Evolutionary conservation across 2,113 vertebrate genomes (phyloP).

Genomic region (Perognathus longimembris): DNA sequence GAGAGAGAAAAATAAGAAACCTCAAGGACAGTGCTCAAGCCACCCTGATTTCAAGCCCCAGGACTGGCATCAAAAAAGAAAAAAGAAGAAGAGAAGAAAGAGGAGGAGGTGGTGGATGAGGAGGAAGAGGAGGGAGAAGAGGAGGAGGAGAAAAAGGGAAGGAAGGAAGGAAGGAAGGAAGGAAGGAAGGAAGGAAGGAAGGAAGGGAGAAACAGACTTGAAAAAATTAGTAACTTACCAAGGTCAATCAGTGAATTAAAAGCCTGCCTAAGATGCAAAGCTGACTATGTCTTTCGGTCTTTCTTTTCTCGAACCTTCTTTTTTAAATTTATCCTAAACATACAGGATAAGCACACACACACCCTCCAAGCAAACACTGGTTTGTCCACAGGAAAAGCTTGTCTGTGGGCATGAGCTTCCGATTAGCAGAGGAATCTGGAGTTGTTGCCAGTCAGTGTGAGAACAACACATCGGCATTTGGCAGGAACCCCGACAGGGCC

Average conservation of each 20-base stretch:
- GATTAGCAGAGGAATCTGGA: background rate
- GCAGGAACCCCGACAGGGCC: background rate
- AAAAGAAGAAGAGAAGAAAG: no score
- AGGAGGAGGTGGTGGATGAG: no score
- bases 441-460: background rate
- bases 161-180: no score
- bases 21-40: no score
- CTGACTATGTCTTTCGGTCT: background rate
- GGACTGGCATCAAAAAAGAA: no score
- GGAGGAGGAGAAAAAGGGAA: no score
- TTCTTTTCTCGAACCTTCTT: background rate
- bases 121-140: no score
- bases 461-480: background rate
- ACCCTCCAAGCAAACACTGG: background rate
- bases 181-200: no score
- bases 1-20: no score
- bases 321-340: background rate
- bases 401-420: background rate
- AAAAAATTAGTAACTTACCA: background rate
- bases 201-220: background rate
- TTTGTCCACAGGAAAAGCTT: background rate
- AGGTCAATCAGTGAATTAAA: background rate
- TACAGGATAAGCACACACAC: constrained; percentile 16
- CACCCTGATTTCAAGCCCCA: no score
- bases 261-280: background rate